Evolutionary conservation across 2,113 vertebrate species (phyloP).

Genomic region (Naja naja): DNA sequence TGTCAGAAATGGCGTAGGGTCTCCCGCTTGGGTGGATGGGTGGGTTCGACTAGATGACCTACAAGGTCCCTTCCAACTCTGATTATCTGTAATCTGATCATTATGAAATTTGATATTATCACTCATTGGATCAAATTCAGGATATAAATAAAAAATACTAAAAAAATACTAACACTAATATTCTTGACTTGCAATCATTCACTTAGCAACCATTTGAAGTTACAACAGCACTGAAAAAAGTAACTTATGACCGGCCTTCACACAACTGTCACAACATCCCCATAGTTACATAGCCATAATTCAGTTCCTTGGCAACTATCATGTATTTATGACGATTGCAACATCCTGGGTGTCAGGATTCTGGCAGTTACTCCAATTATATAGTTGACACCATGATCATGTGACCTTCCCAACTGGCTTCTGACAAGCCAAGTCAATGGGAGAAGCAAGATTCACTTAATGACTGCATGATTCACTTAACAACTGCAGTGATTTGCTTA

Average conservation of each 20-base stretch:
- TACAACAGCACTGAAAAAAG: background rate
- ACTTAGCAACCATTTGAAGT: background rate
- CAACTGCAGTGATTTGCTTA: background rate
- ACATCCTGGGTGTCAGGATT: background rate
- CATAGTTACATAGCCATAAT: background rate
- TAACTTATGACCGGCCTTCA: background rate
- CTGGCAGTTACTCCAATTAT: too few species aligned
- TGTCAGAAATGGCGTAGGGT: too few species aligned
- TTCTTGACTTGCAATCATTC: background rate
- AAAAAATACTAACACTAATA: too few species aligned
- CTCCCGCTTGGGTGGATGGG: too few species aligned
- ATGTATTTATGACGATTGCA: background rate
- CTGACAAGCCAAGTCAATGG: background rate
- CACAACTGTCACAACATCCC: background rate
- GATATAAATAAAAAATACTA: background rate
- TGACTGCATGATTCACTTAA: background rate
- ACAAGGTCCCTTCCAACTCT: too few species aligned
- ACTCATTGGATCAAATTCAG: background rate
- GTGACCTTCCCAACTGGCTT: background rate
- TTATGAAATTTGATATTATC: background rate
- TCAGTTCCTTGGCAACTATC: background rate
- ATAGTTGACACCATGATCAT: background rate
- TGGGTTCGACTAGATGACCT: too few species aligned
- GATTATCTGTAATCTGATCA: background rate
- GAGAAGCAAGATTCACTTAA: background rate